Base-by-base conservation (phyloP, 1,140 invertebrate genomes). In the Danaus plexippus region DNA sequence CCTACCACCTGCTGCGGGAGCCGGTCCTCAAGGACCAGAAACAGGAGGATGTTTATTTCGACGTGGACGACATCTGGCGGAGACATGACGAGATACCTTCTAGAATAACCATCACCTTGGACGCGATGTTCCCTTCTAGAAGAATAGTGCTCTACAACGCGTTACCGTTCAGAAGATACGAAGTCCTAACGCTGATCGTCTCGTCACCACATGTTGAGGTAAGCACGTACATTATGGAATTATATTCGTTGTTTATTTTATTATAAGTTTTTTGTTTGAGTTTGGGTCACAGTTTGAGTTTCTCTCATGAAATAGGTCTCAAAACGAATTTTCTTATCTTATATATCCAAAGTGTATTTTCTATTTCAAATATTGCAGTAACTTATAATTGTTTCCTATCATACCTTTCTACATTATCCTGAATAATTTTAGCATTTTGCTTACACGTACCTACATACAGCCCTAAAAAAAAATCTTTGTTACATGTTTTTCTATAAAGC, bases 1-100 rank as follows among this genome's bases (percentile, higher is more conserved):
- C 92, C 0, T 91, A 93, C 75, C 89, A 90, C 59, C 81, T 92
- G 7, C 77, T 92, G 0, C 88, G 89, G 32, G 87, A 90, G 58
- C 87, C 89, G 0, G 46, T 61, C 0, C 69, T 87, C n/a, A 47
- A 67, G 41, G 79, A 85, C 3, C 78, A 84, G 18, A 71, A 67
- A 0, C 75, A 82, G 9, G 80, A 87, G 11, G 85, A 87, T 60
- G 66, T 84, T 2, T 88, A 78, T 65, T 87, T 88, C 76, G 85
- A 87, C 54, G 79, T 88, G 41, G 87, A 88, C 61, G 87, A 88
- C 65, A 75, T 88, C 57, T 86, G 87, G 77, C 68, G 79, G 59
- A 66, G 58, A 5, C 79, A 87, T 53, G 77, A 86, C 52, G 82
- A 87, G 47, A 75, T 87, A 8, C 85, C 85, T 0, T 58, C 81